Base-by-base conservation (phyloP, 2,113 vertebrate species). In the Orcinus orca region DNA sequence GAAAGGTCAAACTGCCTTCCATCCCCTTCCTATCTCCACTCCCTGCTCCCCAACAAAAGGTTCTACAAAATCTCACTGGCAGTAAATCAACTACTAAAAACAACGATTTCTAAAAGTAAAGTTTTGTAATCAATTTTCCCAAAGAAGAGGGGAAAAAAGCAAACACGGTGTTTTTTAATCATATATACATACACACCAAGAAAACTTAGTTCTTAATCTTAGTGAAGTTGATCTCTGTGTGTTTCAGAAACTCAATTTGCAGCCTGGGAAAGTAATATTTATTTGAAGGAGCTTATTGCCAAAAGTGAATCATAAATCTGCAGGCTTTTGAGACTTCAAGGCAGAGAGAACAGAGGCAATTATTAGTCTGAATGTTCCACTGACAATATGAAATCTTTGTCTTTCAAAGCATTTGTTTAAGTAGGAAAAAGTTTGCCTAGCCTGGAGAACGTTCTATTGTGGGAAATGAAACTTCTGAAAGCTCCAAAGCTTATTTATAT, bases 401-500 rank as follows among this genome's bases (percentile, higher is more conserved):
- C 80, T 98, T 98, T 96, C 95, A 97, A 92, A 95, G 87, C 96
- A 98, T 38, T 97, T 88, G 82, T 96, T 98, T 96, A 98, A 82
- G 41, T 81, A 97, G 97, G 85, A 92, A 98, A 97, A 98, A 73
- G 96, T 98, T 97, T 97, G 96, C 96, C 90, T 83, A 96, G 94
- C 62, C 96, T 96, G 31, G 25, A 96, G 90, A 98, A 92, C 3
- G 0, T 97, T 97, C 96, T 33, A 36, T 82, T 85, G 83, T 96
- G 96, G 96, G 76, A 98, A 98, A 97, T 97, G 93, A 62, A 88
- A 98, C 98, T 76, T 65, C 87, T 93, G 87, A 74, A 62, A 80
- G 95, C 96, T 97, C 96, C 95, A 96, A 97, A 98, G 93, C 96
- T 98, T 98, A 98, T 97, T 98, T 95, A 96, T 98, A 97, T 98